A percentile compares a stretch with the other conserved stretches of the same genome.
phyloP scores from a whole-genome alignment of 2,113 vertebrate species.

The Tetraodon nigroviridis region DNA sequence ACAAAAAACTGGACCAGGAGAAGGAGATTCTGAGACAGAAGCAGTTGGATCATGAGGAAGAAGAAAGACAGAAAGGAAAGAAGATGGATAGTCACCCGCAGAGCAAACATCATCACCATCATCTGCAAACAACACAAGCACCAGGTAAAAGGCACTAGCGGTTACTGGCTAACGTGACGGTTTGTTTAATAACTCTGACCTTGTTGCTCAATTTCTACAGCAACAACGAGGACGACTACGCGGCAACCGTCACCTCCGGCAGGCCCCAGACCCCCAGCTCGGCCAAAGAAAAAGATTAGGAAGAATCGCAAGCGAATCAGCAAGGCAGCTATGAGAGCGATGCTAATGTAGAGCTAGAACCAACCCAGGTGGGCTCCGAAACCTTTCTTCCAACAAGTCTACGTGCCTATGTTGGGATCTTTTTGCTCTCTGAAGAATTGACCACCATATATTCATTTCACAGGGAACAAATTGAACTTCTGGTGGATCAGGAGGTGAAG shows the following conservation, averaged over 20 bases:
- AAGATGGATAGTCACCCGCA: conserved; percentile 28
- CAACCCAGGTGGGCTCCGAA: conserved; percentile 36
- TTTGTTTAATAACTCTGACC: background rate
- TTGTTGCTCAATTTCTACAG: conserved; percentile 29
- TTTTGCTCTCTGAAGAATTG: too few species aligned
- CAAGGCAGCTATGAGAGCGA: conserved; percentile 78
- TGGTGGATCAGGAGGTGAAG: conserved; percentile 46
- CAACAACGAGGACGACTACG: conserved; percentile 41
- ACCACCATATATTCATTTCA: background rate
- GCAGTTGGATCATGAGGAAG: conserved; percentile 55
- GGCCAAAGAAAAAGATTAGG: conserved; percentile 58
- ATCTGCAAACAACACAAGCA: conserved; percentile 55
- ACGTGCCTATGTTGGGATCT: too few species aligned
- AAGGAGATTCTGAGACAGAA: conserved; percentile 64
- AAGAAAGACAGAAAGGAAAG: conserved; percentile 44
- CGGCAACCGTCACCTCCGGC: conserved; percentile 17
- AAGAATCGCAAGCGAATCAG: conserved; percentile 75
- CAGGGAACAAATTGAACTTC: conserved; percentile 32
- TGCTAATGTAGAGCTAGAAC: conserved; percentile 69
- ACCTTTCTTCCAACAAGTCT: background rate
- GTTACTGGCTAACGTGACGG: background rate
- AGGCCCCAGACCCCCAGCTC: conserved; percentile 39
- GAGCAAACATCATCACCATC: conserved; percentile 49
- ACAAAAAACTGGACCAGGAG: conserved; percentile 70
- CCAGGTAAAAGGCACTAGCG: conserved; percentile 50